Base-by-base conservation (phyloP, 1,140 invertebrate genomes). In the Kradibia gibbosae region DNA sequence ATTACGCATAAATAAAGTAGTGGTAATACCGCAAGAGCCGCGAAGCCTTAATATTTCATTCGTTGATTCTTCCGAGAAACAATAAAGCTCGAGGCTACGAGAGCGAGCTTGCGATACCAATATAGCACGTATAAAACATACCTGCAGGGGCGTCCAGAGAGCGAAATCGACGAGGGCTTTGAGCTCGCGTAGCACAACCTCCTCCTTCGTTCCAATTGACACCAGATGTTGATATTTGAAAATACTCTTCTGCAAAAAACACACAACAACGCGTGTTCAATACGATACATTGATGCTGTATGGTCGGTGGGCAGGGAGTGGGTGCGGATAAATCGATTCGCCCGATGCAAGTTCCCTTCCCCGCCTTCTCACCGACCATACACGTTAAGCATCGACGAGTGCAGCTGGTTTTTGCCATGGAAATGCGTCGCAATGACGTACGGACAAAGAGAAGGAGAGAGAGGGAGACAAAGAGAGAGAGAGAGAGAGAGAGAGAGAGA, bases 151-250 rank as follows among this genome's bases (percentile, higher is more conserved):
- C 1, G 95, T 96, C 82, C 93, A 94, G 83, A 96, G 92, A 0
- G 95, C 95, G 82, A 96, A 94, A 83, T 97, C 95, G 55, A 97
- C 95, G 93, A 97, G 93, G 86, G 95, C 94, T 92, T 96, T 96
- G 72, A 97, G 91, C 90, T 97, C 95, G 88, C 95, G 95, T 39
- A 96, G 88, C n/a, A 96, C 93, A n/a, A 96, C 93, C 86, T 97
- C 95, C 79, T 94, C 94, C 83, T 94, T 91, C 77, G 93, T 92
- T 57, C 93, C 93, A 84, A 93, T 93, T 55, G 94, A 93, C 80
- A 96, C 91, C 73, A 96, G 90, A 85, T 95, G 94, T 82, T 95
- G 93, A 87, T 95, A 96, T 88, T 95, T 95, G 89, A 94, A 95
- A 81, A 96, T 95, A 85, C 95, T 95, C 93, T 94, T 95, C 96